Evolutionary conservation across 1,140 invertebrate species (phyloP).

Genomic region (Drosophila murphyi): DNA sequence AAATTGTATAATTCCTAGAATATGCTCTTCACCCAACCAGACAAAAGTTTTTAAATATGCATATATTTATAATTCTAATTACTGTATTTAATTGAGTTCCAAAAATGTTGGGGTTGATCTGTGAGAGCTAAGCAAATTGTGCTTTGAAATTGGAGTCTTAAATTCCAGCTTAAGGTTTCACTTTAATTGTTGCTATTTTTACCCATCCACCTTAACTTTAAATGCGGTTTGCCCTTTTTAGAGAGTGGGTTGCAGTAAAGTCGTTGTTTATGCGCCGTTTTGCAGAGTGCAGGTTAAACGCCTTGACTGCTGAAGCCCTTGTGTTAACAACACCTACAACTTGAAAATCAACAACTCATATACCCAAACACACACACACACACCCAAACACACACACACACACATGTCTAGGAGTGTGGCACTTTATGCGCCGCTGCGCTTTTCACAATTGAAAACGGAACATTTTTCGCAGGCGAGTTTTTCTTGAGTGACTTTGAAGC

Average conservation of each 20-base stretch:
- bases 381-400: constrained; percentile 23
- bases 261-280: constrained; percentile 48
- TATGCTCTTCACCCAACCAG: background rate
- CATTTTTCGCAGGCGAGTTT: constrained; percentile 45
- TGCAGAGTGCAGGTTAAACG: constrained; percentile 52
- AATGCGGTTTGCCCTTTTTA: background rate
- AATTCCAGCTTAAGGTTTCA: constrained; percentile 5
- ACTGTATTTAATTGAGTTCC: background rate
- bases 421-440: constrained; percentile 71
- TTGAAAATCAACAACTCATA: background rate
- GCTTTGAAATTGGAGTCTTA: background rate
- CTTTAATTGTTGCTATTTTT: constrained; percentile 42
- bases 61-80: background rate
- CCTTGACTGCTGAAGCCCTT: constrained; percentile 56
- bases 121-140: background rate
- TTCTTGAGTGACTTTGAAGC: constrained; percentile 53
- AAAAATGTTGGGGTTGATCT: background rate
- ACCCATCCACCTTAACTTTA: constrained; percentile 1
- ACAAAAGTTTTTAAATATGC: background rate
- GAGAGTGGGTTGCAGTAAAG: constrained; percentile 3
- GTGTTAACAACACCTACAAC: constrained; percentile 56
- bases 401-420: constrained; percentile 62
- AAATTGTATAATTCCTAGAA: no score
- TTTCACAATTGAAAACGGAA: constrained; percentile 72
- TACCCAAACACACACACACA: constrained; percentile 2